Percentiles rank a stretch among this genome's conserved stretches.
phyloP scores from a whole-genome alignment of 2,888 invertebrate species.

The Steromphala cineraria region DNA sequence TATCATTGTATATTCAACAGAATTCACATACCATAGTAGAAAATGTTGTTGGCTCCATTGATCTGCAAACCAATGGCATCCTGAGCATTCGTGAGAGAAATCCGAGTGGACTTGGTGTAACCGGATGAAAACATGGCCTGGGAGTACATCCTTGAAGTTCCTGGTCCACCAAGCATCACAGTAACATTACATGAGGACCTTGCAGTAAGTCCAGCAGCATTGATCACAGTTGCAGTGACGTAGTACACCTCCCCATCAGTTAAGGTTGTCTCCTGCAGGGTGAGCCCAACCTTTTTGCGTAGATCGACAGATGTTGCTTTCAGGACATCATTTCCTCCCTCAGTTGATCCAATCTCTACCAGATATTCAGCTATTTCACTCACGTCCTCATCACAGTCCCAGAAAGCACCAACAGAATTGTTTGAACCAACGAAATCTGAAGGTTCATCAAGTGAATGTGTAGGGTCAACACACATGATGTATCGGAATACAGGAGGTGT shows the following conservation, averaged over 20 bases:
- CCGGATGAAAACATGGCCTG: neutral
- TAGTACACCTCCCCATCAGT: constrained; percentile 23
- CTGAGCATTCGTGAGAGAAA: neutral
- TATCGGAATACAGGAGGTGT: constrained; percentile 29
- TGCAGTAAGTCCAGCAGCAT: constrained; percentile 26
- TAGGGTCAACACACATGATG: constrained; percentile 31
- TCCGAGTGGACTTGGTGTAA: neutral
- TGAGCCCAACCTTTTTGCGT: constrained; percentile 1
- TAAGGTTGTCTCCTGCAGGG: neutral
- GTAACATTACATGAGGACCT: constrained; percentile 22
- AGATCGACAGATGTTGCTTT: constrained; percentile 1
- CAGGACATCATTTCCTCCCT: constrained; percentile 4
- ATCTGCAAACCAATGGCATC: constrained; percentile 24
- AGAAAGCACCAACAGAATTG: neutral
- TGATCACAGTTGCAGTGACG: constrained; percentile 23
- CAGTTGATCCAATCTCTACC: constrained; percentile 7
- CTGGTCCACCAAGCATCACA: neutral
- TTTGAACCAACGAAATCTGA: neutral
- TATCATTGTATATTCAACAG: too few relatives aligned
- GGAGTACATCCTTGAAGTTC: neutral
- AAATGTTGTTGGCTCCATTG: neutral
- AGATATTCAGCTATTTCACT: constrained; percentile 5
- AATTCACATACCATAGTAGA: neutral
- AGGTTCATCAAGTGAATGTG: constrained; percentile 25
- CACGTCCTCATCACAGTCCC: constrained; percentile 24